A percentile compares a stretch with the other conserved stretches of the same genome.
Evolutionary conservation across 64 coral and sea anemone species (phyloP).

Genomic region (Orbicella faveolata): DNA sequence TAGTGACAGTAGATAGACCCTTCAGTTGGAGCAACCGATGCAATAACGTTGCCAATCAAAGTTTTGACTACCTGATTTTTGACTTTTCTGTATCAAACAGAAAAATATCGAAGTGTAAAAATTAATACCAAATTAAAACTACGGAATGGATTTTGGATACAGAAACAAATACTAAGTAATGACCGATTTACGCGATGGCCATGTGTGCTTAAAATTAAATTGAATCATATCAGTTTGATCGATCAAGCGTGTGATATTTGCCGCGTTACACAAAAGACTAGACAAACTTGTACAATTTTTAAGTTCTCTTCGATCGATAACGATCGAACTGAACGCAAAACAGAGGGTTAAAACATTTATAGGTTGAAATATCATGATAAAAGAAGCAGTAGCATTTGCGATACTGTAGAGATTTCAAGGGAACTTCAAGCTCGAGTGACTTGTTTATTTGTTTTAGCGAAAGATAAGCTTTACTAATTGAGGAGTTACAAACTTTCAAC

Average conservation of each 20-base stretch:
- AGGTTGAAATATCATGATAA: background rate
- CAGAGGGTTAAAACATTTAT: no score
- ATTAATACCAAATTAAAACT: background rate
- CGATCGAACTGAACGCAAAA: no score
- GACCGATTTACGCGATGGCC: no score
- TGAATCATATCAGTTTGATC: background rate
- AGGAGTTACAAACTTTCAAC: background rate
- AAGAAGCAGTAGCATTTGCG: background rate
- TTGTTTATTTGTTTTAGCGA: slow-evolving; percentile 26
- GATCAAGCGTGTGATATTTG: background rate
- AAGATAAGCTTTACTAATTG: background rate
- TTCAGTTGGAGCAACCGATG: no score
- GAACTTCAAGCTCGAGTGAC: background rate
- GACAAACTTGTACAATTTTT: no score
- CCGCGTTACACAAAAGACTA: no score
- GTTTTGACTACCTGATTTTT: no score
- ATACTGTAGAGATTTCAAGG: background rate
- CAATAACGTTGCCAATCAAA: no score
- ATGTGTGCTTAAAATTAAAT: no score
- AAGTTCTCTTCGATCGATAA: no score
- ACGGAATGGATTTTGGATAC: background rate
- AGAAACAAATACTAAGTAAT: no score
- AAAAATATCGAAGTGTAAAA: background rate
- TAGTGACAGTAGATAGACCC: background rate
- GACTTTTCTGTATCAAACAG: background rate